Percentiles rank a stretch among this genome's conserved stretches.
Evolutionary conservation across 2,797 vertebrate genomes (phyloP).

Genomic region (Falco cherrug): DNA sequence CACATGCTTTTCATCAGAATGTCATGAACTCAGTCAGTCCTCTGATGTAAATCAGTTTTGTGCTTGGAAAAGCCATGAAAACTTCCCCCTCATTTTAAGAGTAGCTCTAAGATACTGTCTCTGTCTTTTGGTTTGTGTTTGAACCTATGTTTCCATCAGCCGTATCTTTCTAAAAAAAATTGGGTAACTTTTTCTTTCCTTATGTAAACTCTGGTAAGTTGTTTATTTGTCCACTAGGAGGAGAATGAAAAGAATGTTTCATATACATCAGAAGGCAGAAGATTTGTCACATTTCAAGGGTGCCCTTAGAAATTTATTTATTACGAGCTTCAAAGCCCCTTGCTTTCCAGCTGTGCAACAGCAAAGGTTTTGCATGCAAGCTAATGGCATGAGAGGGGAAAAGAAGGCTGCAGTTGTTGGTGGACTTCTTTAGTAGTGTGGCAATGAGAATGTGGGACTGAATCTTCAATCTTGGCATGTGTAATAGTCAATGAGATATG

Average conservation of each 20-base stretch:
- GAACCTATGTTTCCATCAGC: neutral
- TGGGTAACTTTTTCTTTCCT: neutral
- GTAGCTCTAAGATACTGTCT: neutral
- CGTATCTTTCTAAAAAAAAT: neutral
- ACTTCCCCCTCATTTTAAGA: neutral
- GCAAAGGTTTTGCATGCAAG: neutral
- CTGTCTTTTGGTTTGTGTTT: neutral
- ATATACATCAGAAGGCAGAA: neutral
- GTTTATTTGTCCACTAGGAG: neutral
- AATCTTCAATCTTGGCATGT: neutral
- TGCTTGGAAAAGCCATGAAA: neutral
- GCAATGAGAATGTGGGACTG: neutral
- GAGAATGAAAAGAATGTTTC: neutral
- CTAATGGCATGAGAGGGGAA: neutral
- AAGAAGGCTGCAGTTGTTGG: neutral
- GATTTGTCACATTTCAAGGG: neutral
- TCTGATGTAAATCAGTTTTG: neutral
- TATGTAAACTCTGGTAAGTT: neutral
- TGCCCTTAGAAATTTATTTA: neutral
- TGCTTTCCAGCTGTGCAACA: neutral
- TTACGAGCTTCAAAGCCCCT: neutral
- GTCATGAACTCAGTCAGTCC: neutral
- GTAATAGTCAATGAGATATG: neutral
- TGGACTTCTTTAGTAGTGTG: neutral
- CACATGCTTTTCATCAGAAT: neutral